Conservation (phyloP, 2,797 vertebrate species). For the Rhyacichthys aspro region DNA sequence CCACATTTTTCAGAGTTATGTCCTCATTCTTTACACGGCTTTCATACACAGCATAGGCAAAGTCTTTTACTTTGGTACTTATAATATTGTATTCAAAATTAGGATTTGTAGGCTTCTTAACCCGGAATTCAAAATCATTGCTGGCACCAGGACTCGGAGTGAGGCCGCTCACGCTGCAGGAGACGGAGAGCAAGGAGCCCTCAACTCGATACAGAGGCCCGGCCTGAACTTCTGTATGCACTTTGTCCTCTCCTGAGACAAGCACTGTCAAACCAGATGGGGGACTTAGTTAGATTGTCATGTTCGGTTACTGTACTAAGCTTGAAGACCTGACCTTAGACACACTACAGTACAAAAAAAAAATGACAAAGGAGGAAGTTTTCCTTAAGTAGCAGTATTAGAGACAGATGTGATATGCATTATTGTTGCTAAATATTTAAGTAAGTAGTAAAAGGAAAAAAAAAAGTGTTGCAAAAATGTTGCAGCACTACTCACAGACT, state of each 20-base stretch:
- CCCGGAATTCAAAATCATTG: constrained; percentile 66
- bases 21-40: background rate
- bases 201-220: constrained; percentile 79
- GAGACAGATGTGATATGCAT: no score
- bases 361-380: no score
- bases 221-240: constrained; percentile 62
- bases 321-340: background rate
- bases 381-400: no score
- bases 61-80: background rate
- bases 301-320: background rate
- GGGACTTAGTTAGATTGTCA: background rate
- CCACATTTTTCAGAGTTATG: constrained; percentile 57
- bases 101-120: constrained; percentile 1
- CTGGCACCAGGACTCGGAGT: accelerated
- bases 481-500: no score
- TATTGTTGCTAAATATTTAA: no score
- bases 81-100: constrained; percentile 31
- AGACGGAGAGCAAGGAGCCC: constrained; percentile 66
- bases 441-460: no score
- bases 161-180: constrained; percentile 76
- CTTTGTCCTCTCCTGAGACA: constrained; percentile 62
- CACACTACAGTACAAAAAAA: background rate
- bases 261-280: constrained; percentile 23
- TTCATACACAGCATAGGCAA: constrained; percentile 13
- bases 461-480: no score